A percentile compares a stretch with the other conserved stretches of the same genome.
These are phyloP conservation scores for Actinostola sp. DNA, from an alignment of 92 coral and sea anemone genomes.

Conservation along the genomic window DNA sequence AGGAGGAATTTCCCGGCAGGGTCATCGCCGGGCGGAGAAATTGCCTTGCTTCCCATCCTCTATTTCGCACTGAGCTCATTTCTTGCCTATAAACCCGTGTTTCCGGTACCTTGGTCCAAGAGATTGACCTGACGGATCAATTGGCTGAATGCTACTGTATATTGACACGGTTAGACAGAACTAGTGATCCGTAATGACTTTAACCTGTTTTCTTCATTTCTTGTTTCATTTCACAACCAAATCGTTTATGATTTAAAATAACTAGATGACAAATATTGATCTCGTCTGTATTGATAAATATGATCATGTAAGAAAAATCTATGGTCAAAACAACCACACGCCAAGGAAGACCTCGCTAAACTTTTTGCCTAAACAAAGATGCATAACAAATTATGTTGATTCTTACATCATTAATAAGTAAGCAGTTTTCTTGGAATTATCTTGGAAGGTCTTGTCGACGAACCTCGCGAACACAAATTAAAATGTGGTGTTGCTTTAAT, in stretches of 20 bases:
- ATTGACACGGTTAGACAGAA: background rate
- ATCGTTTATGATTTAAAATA: background rate
- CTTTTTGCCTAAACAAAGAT: background rate
- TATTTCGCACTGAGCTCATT: too few species aligned
- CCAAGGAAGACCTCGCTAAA: too few species aligned
- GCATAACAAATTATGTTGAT: conserved; percentile 32
- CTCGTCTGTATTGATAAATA: background rate
- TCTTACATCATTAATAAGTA: conserved; percentile 39
- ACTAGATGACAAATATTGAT: too few species aligned
- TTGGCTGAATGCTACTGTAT: too few species aligned
- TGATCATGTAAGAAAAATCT: background rate
- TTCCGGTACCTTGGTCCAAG: background rate
- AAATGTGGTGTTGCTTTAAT: conserved; percentile 7
- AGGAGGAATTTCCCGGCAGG: too few species aligned
- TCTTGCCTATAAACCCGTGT: too few species aligned
- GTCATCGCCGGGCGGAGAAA: too few species aligned
- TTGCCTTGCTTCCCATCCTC: too few species aligned
- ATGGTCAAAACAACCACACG: too few species aligned
- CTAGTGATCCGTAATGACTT: conserved; percentile 22
- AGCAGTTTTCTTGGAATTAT: conserved; percentile 3
- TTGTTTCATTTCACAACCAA: background rate
- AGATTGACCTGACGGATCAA: too few species aligned
- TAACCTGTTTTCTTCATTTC: conserved; percentile 4
- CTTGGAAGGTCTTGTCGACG: background rate
- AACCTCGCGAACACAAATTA: background rate